Evolutionary conservation across 2,113 vertebrate species (phyloP).

Genomic region (Gasterosteus aculeatus): DNA sequence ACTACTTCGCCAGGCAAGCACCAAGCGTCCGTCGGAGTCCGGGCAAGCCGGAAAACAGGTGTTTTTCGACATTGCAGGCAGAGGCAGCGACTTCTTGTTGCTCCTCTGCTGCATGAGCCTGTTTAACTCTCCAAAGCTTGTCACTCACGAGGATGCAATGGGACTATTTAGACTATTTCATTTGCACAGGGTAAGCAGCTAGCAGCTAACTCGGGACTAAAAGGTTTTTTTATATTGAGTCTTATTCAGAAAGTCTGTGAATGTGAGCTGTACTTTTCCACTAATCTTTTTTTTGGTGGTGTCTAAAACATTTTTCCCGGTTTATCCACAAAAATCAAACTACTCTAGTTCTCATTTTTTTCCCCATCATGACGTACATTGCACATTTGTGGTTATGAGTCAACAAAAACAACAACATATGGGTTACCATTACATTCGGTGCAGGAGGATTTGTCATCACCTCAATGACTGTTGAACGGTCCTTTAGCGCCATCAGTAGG

Average conservation of each 20-base stretch:
- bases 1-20: conserved; percentile 57
- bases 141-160: conserved; percentile 43
- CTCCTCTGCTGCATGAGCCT: conserved; percentile 49
- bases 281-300: not conserved
- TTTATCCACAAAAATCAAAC: too few relatives aligned
- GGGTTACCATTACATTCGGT: not conserved
- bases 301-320: not conserved
- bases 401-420: not conserved
- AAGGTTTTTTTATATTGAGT: not conserved
- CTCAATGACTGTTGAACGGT: not conserved
- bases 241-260: not conserved
- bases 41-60: conserved; percentile 46
- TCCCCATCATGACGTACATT: not conserved
- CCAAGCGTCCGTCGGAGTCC: conserved; percentile 42
- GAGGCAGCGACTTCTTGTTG: conserved; percentile 43
- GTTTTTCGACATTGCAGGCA: conserved; percentile 32
- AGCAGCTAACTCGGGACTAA: not conserved
- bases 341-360: not conserved
- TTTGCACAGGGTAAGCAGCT: conserved; percentile 6
- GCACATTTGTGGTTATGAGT: not conserved
- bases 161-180: conserved; percentile 41
- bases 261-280: not conserved
- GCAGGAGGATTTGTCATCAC: not conserved
- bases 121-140: conserved; percentile 52
- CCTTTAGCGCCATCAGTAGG: too few relatives aligned